Evolutionary conservation across 2,888 invertebrate genomes (phyloP).

Genomic region (Pachycephus smyrnensis): DNA sequence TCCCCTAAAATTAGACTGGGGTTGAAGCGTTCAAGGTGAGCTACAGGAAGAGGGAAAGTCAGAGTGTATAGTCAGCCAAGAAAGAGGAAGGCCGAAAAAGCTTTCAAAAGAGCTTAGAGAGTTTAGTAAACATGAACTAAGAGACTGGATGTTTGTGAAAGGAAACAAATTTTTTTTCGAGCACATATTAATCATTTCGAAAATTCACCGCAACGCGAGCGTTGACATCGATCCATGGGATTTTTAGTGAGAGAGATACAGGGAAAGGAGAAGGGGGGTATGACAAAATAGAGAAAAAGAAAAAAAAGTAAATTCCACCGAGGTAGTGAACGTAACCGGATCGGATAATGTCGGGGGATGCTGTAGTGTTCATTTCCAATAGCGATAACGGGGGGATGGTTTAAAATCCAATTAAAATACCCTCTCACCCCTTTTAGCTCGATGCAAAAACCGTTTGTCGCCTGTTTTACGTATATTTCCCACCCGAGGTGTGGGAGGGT

Average conservation of each 20-base stretch:
- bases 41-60: not conserved
- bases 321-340: not conserved
- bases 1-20: slow-evolving; percentile 18
- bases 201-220: not conserved
- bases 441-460: not conserved
- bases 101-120: not conserved
- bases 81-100: not conserved
- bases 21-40: slow-evolving; percentile 14
- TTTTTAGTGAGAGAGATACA: not conserved
- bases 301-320: not conserved
- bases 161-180: not conserved
- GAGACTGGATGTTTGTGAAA: not conserved
- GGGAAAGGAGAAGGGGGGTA: not conserved
- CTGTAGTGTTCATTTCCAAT: not conserved
- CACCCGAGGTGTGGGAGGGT: not conserved
- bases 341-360: not conserved
- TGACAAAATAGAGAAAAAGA: not conserved
- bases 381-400: not conserved
- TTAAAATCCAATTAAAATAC: slow-evolving; percentile 7
- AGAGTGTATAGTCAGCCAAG: not conserved
- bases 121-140: not conserved
- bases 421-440: not conserved
- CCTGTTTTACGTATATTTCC: not conserved
- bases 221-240: not conserved
- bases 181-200: not conserved